phyloP scores from a whole-genome alignment of 2,113 vertebrate species.

The Brachyhypopomus occidentalis region DNA sequence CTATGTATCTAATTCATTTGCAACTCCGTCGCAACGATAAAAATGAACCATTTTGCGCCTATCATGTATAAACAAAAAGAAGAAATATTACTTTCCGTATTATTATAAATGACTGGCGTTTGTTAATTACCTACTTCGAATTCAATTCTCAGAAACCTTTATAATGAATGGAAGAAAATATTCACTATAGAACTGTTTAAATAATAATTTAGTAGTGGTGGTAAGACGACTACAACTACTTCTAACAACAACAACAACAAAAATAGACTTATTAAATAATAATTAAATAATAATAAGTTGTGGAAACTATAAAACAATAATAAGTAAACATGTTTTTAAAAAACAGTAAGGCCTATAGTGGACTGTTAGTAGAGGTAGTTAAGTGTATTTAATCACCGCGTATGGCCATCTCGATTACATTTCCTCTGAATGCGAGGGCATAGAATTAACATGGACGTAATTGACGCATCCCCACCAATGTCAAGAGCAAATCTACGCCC shows the following conservation, averaged over 20 bases:
- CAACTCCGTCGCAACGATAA: background rate
- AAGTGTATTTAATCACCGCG: no score
- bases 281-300: background rate
- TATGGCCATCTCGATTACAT: no score
- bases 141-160: background rate
- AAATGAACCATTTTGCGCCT: background rate
- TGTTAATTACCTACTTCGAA: background rate
- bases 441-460: no score
- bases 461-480: no score
- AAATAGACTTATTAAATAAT: background rate
- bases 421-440: no score
- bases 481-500: no score
- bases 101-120: background rate
- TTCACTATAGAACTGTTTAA: no score
- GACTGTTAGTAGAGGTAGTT: no score
- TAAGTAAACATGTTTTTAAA: background rate
- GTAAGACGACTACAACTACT: background rate
- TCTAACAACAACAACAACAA: background rate
- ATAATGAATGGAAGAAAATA: background rate
- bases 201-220: no score
- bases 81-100: background rate
- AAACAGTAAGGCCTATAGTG: no score
- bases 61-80: background rate
- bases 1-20: constrained; percentile 47
- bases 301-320: background rate